Conservation (phyloP, 2,888 invertebrate species). For the Clostera curtula region DNA sequence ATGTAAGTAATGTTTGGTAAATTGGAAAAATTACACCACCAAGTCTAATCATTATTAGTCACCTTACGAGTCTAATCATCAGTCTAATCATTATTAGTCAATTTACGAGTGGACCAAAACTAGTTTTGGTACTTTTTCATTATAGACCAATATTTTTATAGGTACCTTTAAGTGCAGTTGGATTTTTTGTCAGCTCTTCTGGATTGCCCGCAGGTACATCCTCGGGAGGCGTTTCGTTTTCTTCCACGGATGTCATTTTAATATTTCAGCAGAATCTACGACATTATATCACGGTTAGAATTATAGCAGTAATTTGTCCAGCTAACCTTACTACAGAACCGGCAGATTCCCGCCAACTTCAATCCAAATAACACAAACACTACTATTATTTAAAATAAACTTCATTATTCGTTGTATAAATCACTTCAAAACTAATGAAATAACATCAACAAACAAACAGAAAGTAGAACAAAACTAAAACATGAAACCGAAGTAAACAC, state of each 20-base stretch:
- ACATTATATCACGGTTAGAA: conserved; percentile 1
- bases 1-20: too few relatives aligned
- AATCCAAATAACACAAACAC: background rate
- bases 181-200: conserved; percentile 78
- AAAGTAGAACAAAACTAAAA: too few relatives aligned
- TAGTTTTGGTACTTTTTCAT: too few relatives aligned
- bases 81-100: too few relatives aligned
- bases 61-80: too few relatives aligned
- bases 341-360: conserved; percentile 43
- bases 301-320: conserved; percentile 1
- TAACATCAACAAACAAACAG: too few relatives aligned
- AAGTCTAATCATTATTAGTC: too few relatives aligned
- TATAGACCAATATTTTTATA: background rate
- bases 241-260: conserved; percentile 57
- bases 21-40: too few relatives aligned
- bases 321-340: conserved; percentile 22
- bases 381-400: background rate
- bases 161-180: conserved; percentile 77
- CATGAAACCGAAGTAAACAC: too few relatives aligned
- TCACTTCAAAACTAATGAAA: too few relatives aligned
- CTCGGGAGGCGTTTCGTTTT: conserved; percentile 47
- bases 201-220: conserved; percentile 68
- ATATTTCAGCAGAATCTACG: conserved; percentile 9
- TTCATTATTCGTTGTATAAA: too few relatives aligned
- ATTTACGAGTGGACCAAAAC: too few relatives aligned